phyloP scores from a whole-genome alignment of 2,797 vertebrate species.

The Chaetodon trifasciatus region DNA sequence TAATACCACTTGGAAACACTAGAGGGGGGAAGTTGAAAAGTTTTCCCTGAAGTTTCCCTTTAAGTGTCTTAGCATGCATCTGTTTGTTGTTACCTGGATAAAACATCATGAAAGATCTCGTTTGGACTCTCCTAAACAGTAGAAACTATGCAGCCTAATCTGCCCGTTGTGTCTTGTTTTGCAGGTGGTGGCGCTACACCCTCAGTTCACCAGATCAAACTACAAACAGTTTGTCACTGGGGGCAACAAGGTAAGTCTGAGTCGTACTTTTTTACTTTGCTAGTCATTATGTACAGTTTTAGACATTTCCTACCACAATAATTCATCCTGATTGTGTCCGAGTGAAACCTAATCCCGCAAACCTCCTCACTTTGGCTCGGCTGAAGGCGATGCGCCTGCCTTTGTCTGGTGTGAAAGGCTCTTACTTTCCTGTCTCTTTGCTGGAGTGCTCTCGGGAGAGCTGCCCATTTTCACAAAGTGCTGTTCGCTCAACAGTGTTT shows the following conservation, averaged over 20 bases:
- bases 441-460: conserved; percentile 82
- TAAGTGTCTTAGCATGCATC: background rate
- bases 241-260: conserved; percentile 93
- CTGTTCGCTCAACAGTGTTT: conserved; percentile 82
- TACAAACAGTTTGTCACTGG: conserved; percentile 99
- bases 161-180: conserved; percentile 26
- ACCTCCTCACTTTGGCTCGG: conserved; percentile 59
- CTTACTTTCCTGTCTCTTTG: conserved; percentile 80
- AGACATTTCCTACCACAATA: conserved; percentile 55
- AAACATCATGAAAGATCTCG: background rate
- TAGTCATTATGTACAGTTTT: conserved; percentile 48
- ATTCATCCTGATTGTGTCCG: conserved; percentile 64
- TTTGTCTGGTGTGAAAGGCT: conserved; percentile 81
- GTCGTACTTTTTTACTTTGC: conserved; percentile 14
- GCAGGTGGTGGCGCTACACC: conserved; percentile 93
- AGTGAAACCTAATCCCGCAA: conserved; percentile 62
- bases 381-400: conserved; percentile 59
- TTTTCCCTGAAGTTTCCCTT: conserved; percentile 66
- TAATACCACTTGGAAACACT: too few relatives aligned
- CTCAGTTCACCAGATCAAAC: conserved; percentile 94
- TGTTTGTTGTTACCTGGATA: background rate
- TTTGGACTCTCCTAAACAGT: background rate
- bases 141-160: background rate
- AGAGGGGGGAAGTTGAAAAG: too few relatives aligned
- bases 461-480: conserved; percentile 88